A percentile compares a stretch with the other conserved stretches of the same genome.
phyloP scores from a whole-genome alignment of 2,113 vertebrate species.

The Thunnus maccoyii region DNA sequence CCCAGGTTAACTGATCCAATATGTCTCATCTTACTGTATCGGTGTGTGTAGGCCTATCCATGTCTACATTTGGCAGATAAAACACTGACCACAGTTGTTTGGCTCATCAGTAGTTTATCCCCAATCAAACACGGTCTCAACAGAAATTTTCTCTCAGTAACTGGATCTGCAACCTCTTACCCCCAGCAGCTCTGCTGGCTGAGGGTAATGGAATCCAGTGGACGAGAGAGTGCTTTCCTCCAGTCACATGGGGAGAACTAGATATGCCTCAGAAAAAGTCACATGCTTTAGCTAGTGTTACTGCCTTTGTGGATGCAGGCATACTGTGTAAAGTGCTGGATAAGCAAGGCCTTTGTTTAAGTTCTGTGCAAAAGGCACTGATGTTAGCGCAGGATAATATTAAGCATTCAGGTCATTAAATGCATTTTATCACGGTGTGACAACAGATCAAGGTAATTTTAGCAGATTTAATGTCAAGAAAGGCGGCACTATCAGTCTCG shows the following conservation, averaged over 20 bases:
- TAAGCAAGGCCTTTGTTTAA: conserved; percentile 5
- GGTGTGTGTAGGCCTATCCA: neutral
- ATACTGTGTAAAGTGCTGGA: neutral
- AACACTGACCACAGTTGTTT: conserved; percentile 50
- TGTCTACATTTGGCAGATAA: conserved; percentile 54
- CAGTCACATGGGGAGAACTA: conserved; percentile 76
- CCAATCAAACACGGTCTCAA: conserved; percentile 49
- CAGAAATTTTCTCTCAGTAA: conserved; percentile 71
- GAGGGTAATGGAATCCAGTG: conserved; percentile 71
- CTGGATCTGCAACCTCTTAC: conserved; percentile 55
- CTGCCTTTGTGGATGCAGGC: conserved; percentile 38
- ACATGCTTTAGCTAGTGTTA: conserved; percentile 59
- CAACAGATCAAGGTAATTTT: too few species aligned
- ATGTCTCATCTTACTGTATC: conserved; percentile 34
- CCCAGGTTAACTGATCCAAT: neutral
- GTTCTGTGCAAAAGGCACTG: neutral
- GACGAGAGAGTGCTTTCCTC: conserved; percentile 29
- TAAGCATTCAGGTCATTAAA: neutral
- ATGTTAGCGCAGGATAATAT: neutral
- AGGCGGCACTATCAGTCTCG: too few species aligned
- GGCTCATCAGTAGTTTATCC: conserved; percentile 50
- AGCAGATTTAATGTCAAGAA: neutral
- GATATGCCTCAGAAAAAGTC: conserved; percentile 71
- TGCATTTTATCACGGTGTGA: too few species aligned
- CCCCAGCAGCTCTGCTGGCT: conserved; percentile 62